These are phyloP conservation scores for Sarcophaga rosellei DNA, from an alignment of 2,888 invertebrate genomes.

Conservation along the genomic window DNA sequence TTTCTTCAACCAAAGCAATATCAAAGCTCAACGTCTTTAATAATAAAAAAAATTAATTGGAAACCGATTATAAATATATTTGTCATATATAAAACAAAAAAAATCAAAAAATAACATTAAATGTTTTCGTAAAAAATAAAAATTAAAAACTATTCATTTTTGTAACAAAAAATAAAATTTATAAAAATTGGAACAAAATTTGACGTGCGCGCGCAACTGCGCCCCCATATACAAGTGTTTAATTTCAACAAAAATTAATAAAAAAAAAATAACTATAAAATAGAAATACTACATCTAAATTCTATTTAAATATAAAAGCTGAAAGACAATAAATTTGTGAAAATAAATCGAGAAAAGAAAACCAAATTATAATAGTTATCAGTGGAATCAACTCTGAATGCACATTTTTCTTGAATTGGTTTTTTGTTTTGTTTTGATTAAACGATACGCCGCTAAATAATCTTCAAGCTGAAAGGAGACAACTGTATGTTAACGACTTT, in stretches of 20 bases:
- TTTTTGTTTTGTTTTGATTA: conserved; percentile 61
- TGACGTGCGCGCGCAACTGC: conserved; percentile 55
- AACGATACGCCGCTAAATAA: conserved; percentile 54
- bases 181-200: conserved; percentile 49
- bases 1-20: conserved; percentile 28
- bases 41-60: conserved; percentile 21
- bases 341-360: conserved; percentile 14
- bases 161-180: conserved; percentile 22
- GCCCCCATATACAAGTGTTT: conserved; percentile 48
- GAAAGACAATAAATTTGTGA: conserved; percentile 1
- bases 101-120: conserved; percentile 22
- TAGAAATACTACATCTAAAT: not conserved
- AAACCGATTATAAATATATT: conserved; percentile 15
- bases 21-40: conserved; percentile 32
- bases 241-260: not conserved
- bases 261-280: conserved; percentile 24
- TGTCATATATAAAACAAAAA: conserved; percentile 36
- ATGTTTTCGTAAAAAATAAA: conserved; percentile 16
- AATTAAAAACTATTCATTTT: not conserved
- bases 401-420: conserved; percentile 33
- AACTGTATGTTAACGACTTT: not conserved
- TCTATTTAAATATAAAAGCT: not conserved
- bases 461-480: conserved; percentile 28
- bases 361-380: not conserved
- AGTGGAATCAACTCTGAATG: conserved; percentile 49